Conservation (phyloP, 23 tunicate genomes). For the Halocynthia aurantium region DNA sequence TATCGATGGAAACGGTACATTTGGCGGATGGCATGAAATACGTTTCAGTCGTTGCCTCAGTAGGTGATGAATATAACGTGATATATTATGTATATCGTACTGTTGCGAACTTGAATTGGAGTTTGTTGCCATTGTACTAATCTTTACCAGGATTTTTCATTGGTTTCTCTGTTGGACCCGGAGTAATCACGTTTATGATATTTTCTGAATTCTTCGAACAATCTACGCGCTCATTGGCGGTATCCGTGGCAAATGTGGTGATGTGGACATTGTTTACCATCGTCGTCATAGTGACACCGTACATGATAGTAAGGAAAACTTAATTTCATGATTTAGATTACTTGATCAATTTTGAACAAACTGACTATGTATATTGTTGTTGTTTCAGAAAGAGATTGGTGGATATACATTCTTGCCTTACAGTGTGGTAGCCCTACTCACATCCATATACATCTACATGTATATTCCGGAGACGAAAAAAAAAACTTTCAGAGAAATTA, state of each 20-base stretch:
- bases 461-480: slow-evolving; percentile 34
- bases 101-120: too few species aligned
- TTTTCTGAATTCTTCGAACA: slow-evolving; percentile 3
- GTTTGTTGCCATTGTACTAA: too few species aligned
- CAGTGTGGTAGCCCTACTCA: neutral
- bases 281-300: neutral
- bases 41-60: too few species aligned
- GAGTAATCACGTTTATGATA: neutral
- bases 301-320: neutral
- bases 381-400: slow-evolving; percentile 26
- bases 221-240: neutral
- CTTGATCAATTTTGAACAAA: too few species aligned
- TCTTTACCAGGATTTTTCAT: slow-evolving; percentile 2
- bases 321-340: neutral
- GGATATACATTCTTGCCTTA: slow-evolving; percentile 39
- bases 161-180: neutral
- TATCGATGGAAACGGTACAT: too few species aligned
- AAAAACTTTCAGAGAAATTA: slow-evolving; percentile 24
- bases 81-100: too few species aligned
- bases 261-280: neutral
- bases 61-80: too few species aligned
- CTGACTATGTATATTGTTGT: too few species aligned
- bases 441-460: slow-evolving; percentile 1
- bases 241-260: neutral
- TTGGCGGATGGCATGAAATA: too few species aligned